Percentiles rank a stretch among this genome's conserved stretches.
Conservation (phyloP, 2,113 vertebrate species). For the Malurus alboscapulatus region DNA sequence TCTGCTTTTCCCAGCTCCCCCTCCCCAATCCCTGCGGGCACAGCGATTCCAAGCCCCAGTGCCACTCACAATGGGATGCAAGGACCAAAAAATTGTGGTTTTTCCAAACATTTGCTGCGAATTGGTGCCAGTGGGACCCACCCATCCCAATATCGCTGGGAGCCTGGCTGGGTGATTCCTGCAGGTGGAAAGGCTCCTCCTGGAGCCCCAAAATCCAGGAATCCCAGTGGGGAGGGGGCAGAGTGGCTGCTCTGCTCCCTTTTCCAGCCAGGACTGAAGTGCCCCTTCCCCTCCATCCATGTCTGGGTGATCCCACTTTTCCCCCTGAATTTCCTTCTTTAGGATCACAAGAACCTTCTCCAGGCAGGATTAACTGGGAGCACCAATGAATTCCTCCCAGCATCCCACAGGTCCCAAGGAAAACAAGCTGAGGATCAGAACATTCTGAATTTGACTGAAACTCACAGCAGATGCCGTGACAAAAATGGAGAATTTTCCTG, state of each 20-base stretch:
- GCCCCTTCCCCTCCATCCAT: too few relatives aligned
- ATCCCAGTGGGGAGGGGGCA: rapidly evolving
- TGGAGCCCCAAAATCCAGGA: neutral
- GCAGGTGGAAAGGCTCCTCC: too few relatives aligned
- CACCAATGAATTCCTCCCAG: neutral
- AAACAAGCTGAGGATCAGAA: rapidly evolving
- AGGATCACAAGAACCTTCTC: neutral
- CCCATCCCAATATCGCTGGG: rapidly evolving
- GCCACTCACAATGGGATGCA: rapidly evolving
- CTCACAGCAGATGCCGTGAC: rapidly evolving
- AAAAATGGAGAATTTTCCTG: neutral
- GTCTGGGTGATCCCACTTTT: neutral
- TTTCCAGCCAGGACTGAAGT: neutral
- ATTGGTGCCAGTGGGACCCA: neutral
- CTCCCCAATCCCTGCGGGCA: neutral
- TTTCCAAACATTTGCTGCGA: neutral
- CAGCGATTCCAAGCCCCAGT: neutral
- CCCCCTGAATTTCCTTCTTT: neutral
- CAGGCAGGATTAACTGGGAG: neutral
- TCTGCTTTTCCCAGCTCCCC: rapidly evolving
- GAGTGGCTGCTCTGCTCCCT: neutral
- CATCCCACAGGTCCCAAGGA: neutral
- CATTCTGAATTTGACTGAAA: neutral
- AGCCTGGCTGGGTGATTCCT: neutral
- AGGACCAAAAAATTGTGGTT: rapidly evolving